Conservation (phyloP, 2,888 invertebrate species). For the Caenorhabditis sp. region DNA sequence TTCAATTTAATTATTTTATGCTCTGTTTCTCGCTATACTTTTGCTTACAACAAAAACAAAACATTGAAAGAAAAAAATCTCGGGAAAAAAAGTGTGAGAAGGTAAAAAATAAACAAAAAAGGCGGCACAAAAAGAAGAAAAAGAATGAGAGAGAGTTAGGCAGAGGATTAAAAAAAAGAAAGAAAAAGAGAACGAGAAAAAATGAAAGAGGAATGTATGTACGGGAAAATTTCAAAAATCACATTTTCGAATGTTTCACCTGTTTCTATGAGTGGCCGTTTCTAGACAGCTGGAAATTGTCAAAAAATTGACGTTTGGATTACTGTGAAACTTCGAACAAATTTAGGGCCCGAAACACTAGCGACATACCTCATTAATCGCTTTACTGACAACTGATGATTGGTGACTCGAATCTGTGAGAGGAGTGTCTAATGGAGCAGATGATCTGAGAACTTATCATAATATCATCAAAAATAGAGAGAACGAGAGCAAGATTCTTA, state of each 20-base stretch:
- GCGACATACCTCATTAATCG: constrained; percentile 27
- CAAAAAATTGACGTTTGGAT: background rate
- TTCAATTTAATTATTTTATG: too few relatives aligned
- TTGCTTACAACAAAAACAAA: background rate
- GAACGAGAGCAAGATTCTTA: too few relatives aligned
- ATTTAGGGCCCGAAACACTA: background rate
- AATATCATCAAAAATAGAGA: too few relatives aligned
- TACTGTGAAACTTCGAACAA: too few relatives aligned
- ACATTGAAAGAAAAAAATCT: background rate
- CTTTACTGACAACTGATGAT: constrained; percentile 40
- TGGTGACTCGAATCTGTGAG: constrained; percentile 37
- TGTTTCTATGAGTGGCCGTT: too few relatives aligned
- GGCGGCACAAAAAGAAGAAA: constrained; percentile 4
- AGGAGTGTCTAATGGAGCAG: constrained; percentile 32
- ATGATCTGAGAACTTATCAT: constrained; percentile 21
- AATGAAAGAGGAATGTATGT: background rate
- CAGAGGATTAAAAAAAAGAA: constrained; percentile 8
- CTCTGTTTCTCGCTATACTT: too few relatives aligned
- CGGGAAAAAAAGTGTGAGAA: background rate
- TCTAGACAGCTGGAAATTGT: too few relatives aligned
- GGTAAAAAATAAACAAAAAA: constrained; percentile 4
- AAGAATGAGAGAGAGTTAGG: constrained; percentile 10
- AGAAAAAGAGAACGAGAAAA: constrained; percentile 9
- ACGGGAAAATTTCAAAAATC: background rate
- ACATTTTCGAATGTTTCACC: too few relatives aligned